Base-by-base conservation (phyloP, 2,113 vertebrate species). In the Thymallus thymallus region DNA sequence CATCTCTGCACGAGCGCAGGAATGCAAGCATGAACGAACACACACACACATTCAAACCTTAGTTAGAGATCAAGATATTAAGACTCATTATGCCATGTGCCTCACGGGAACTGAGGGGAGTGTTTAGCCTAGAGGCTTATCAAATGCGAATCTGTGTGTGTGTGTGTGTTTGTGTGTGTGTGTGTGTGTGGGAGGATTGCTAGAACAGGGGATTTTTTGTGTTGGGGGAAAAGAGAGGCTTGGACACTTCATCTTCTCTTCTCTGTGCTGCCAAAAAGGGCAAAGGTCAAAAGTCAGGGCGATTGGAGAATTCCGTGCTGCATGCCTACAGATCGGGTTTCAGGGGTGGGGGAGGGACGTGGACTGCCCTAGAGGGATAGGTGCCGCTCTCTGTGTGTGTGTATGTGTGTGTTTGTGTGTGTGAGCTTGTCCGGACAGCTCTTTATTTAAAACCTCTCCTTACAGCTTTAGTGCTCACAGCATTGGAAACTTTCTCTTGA, bases 271-370 rank as follows among this genome's bases (percentile, higher is more conserved):
- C 91, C 93, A 94, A 88, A 94, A 93, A 94, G 92, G 91, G 69
- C 93, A 93, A 72, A 90, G 93, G 93, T 94, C 91, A 94, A 92
- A 93, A 92, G 93, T 94, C 92, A 93, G 93, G 93, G 93, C 92
- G 90, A 93, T 91, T 89, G 91, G 92, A 93, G 93, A 94, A 94
- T 94, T 93, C 91, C 91, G 88, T 82, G 85, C 93, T 89, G 91
- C 93, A 93, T 94, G 92, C 93, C 92, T 89, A 91, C 91, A 93
- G 92, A 93, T 94, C 91, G 74, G 83, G 91, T 93, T 94, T 92
- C 93, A n/a, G 79, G 84, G 74, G 72, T 78, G 90, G 91, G 92
- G 92, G 91, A 88, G 83, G 90, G 86, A 72, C 32, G 69, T 22
- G 74, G 72, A 82, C 87, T 85, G 76, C 86, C 90, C 90, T 78